Evolutionary conservation across 23 tunicate genomes (phyloP).

Genomic region (Ciona savignyi): DNA sequence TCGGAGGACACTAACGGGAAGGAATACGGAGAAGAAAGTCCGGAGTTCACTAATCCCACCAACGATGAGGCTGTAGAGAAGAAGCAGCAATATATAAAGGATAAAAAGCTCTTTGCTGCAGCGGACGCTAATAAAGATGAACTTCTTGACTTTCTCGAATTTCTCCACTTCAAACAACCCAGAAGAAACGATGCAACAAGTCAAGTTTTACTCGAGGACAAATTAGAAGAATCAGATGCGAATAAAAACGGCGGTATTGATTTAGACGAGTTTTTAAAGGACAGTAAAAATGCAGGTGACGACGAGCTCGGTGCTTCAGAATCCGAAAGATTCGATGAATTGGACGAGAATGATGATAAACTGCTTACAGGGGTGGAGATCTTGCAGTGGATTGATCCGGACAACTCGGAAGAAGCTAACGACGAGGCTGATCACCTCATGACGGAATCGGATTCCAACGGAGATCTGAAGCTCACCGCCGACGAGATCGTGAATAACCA

Average conservation of each 20-base stretch:
- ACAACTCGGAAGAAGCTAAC: constrained; percentile 40
- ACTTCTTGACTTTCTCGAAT: constrained; percentile 26
- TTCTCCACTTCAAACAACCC: constrained; percentile 50
- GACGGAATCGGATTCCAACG: constrained; percentile 44
- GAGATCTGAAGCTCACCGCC: constrained; percentile 36
- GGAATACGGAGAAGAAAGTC: constrained; percentile 37
- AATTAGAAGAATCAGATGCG: constrained; percentile 23
- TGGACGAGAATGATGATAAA: constrained; percentile 32
- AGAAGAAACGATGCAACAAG: constrained; percentile 6
- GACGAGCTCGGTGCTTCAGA: constrained; percentile 39
- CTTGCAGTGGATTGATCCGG: constrained; percentile 62
- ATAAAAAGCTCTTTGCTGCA: constrained; percentile 39
- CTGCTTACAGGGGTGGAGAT: constrained; percentile 48
- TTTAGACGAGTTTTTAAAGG: constrained; percentile 21
- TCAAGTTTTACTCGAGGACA: constrained; percentile 17
- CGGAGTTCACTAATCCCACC: constrained; percentile 21
- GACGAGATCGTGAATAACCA: constrained; percentile 60
- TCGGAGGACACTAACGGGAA: constrained; percentile 26
- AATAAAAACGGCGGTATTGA: constrained; percentile 28
- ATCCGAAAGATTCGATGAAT: constrained; percentile 48
- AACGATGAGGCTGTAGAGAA: constrained; percentile 28
- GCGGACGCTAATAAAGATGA: constrained; percentile 39
- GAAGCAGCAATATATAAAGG: constrained; percentile 24
- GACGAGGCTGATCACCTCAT: constrained; percentile 86
- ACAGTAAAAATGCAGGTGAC: constrained; percentile 16